Base-by-base conservation (phyloP, 2,888 invertebrate species). In the Horisme vitalbata region DNA sequence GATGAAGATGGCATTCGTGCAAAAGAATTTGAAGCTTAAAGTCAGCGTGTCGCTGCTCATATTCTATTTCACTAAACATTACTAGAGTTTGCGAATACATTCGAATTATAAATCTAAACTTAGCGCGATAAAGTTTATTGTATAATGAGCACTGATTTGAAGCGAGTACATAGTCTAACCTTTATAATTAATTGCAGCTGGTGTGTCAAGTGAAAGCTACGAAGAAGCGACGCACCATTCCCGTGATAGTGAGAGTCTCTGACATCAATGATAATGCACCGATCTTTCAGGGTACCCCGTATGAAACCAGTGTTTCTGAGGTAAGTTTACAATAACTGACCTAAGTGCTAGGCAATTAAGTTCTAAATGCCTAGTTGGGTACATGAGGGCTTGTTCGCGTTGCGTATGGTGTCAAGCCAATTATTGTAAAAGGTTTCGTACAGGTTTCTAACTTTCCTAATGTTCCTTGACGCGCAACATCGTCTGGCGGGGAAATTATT, bases 181-280 rank as follows among this genome's bases (percentile, higher is more conserved):
- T 33, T 38, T 54, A 41, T 59, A 59, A 65, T 63, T 59, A 60
- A 67, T 91, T 91, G 47, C 91, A 96, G 96, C 89, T 96, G 78
- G 94, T 94, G 57, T 97, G 97, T 78, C 95, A 95, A 57, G 93
- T 96, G 63, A 93, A 93, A 84, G 91, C 94, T 36, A 94, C 95
- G 30, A 93, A 93, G 79, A 95, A 95, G 77, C 94, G 95, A 76
- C 92, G 95, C 57, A 95, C 95, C 53, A 95, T 96, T 78, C 97
- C 97, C 44, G 94, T 97, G 63, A 96, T 97, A 74, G 96, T 96
- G 59, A 91, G 97, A 83, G 95, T 97, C 65, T 96, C 95, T 23
- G 97, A 97, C 85, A 93, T 97, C 75, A 97, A 97, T 75, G 97
- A 97, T 83, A 97, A 97, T 83, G 93, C 94, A 38, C 97, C 97